Conservation (phyloP, 1,140 invertebrate species). For the Drosophila cardini region DNA sequence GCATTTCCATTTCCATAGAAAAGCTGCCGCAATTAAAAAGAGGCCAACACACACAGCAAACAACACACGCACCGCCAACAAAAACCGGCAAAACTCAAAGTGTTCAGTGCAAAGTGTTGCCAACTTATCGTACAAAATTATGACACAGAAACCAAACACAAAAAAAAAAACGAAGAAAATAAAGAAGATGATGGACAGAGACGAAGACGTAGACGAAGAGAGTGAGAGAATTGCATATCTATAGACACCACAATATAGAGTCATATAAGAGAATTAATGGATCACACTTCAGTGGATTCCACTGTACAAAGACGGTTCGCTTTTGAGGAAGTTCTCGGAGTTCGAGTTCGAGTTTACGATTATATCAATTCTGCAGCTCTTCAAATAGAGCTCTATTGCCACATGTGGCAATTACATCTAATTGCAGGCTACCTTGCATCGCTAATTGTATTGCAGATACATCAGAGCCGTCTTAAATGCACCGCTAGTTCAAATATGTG, state of each 20-base stretch:
- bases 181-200: no score
- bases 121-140: slow-evolving; percentile 83
- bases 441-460: slow-evolving; percentile 13
- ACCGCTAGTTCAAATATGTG: not conserved
- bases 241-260: slow-evolving; percentile 4
- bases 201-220: not conserved
- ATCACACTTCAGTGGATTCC: slow-evolving; percentile 38
- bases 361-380: slow-evolving; percentile 10
- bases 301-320: not conserved
- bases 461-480: not conserved
- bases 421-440: slow-evolving; percentile 18
- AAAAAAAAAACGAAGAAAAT: not conserved
- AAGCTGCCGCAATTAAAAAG: slow-evolving; percentile 73
- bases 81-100: slow-evolving; percentile 44
- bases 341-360: not conserved
- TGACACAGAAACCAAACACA: slow-evolving; percentile 45
- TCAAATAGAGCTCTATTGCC: slow-evolving; percentile 33
- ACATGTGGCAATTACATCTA: slow-evolving; percentile 39
- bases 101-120: slow-evolving; percentile 76
- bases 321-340: not conserved
- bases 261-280: slow-evolving; percentile 41
- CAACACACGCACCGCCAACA: slow-evolving; percentile 53
- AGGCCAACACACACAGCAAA: slow-evolving; percentile 37
- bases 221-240: slow-evolving; percentile 6
- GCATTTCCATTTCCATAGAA: slow-evolving; percentile 82